A percentile compares a stretch with the other conserved stretches of the same genome.
Evolutionary conservation across 2,888 invertebrate species (phyloP).

Genomic region (Microctonus aethiopoides): DNA sequence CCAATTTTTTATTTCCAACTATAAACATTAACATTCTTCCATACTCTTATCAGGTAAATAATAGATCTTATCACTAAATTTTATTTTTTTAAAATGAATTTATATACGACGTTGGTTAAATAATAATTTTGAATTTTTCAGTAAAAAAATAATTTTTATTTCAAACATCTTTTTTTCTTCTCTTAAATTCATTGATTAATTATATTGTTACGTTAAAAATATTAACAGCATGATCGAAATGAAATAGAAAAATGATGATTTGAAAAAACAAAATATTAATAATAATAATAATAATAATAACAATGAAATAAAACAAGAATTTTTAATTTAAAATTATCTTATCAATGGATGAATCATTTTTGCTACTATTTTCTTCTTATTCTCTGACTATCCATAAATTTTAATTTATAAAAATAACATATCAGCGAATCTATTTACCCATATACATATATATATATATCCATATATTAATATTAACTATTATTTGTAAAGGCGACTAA

Average conservation of each 20-base stretch:
- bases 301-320: no score
- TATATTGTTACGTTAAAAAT: not conserved
- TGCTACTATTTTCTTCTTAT: not conserved
- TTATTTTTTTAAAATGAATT: not conserved
- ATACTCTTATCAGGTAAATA: not conserved
- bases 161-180: not conserved
- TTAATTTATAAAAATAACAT: not conserved
- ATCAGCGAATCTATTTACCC: constrained; percentile 9
- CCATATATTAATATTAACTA: constrained; percentile 27
- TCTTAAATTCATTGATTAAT: not conserved
- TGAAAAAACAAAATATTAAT: no score
- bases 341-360: not conserved
- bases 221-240: not conserved
- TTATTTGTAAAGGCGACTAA: constrained; percentile 17
- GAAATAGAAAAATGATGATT: not conserved
- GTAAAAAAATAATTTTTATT: constrained; percentile 23
- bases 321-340: not conserved
- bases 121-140: not conserved
- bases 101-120: not conserved
- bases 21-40: not conserved
- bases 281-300: no score
- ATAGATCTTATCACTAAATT: not conserved
- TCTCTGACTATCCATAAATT: not conserved
- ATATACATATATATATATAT: not conserved
- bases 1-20: not conserved